Percentiles rank a stretch among this genome's conserved stretches.
Conservation (phyloP, 2,113 vertebrate species). For the Atherinomorus stipes region DNA sequence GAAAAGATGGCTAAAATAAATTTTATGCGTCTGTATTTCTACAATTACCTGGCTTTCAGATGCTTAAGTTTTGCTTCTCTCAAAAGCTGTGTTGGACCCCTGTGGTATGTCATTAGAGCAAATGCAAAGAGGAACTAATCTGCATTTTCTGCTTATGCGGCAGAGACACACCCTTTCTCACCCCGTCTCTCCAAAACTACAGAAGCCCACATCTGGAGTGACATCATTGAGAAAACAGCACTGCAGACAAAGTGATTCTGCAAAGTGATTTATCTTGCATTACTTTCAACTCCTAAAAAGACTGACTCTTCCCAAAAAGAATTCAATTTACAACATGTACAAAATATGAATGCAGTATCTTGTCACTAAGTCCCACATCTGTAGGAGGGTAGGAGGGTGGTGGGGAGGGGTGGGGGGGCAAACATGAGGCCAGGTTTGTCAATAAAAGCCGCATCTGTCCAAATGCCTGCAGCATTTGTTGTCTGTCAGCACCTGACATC, state of each 20-base stretch:
- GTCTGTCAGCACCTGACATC: conserved; percentile 67
- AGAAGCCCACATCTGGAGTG: conserved; percentile 75
- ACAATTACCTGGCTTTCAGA: conserved; percentile 3
- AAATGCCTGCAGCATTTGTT: conserved; percentile 57
- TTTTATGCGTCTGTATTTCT: conserved; percentile 10
- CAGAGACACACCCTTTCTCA: conserved; percentile 66
- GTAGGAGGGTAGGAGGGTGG: not conserved
- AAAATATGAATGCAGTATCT: not conserved
- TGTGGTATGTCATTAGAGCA: conserved; percentile 55
- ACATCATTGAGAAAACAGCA: conserved; percentile 71
- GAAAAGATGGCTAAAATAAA: conserved; percentile 3
- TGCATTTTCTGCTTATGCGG: conserved; percentile 57
- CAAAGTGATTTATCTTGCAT: conserved; percentile 48
- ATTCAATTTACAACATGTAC: not conserved
- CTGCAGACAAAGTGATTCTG: conserved; percentile 54
- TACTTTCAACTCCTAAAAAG: conserved; percentile 6
- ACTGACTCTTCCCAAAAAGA: not conserved
- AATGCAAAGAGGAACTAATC: conserved; percentile 60
- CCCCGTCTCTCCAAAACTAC: conserved; percentile 47
- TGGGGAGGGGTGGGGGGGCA: not conserved
- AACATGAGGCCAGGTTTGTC: conserved; percentile 31
- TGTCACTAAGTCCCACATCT: not conserved
- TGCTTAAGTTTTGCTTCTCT: not conserved
- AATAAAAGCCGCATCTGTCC: conserved; percentile 49
- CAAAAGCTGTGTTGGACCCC: conserved; percentile 26